Percentiles rank a stretch among this genome's conserved stretches.
phyloP scores from a whole-genome alignment of 2,888 invertebrate species.

The Ephialtes manifestator region DNA sequence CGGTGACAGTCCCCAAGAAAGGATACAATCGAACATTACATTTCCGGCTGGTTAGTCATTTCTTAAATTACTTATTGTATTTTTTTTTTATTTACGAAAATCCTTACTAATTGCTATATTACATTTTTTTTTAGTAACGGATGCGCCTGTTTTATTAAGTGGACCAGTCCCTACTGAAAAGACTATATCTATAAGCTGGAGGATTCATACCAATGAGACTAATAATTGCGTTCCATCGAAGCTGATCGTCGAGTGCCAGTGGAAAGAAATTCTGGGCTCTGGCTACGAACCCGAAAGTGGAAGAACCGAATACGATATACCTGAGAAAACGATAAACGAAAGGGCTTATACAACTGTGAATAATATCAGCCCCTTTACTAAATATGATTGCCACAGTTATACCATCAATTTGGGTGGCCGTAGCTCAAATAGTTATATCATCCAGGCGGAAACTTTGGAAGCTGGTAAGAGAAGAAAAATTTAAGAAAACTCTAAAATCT shows the following conservation, averaged over 20 bases:
- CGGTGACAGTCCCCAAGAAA: conserved; percentile 61
- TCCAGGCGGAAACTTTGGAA: conserved; percentile 74
- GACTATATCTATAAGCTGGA: conserved; percentile 75
- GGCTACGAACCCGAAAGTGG: conserved; percentile 73
- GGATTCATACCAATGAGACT: conserved; percentile 69
- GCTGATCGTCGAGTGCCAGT: conserved; percentile 74
- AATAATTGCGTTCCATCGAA: conserved; percentile 75
- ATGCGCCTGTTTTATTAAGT: conserved; percentile 63
- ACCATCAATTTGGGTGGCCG: conserved; percentile 72
- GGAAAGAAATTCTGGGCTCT: conserved; percentile 69
- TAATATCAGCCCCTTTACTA: conserved; percentile 78
- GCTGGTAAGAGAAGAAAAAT: conserved; percentile 72
- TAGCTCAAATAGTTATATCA: conserved; percentile 72
- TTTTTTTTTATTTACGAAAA: conserved; percentile 14
- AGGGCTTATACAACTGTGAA: conserved; percentile 68
- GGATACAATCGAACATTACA: conserved; percentile 63
- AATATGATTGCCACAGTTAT: conserved; percentile 76
- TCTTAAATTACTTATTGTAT: background rate
- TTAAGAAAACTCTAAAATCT: background rate
- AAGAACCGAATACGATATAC: conserved; percentile 27
- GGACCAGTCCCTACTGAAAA: conserved; percentile 42
- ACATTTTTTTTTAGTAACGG: conserved; percentile 69
- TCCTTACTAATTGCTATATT: background rate
- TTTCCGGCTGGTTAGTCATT: conserved; percentile 62
- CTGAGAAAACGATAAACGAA: conserved; percentile 38